These are phyloP conservation scores for Gambelia wislizenii DNA, from an alignment of 2,797 vertebrate species.

Conservation along the genomic window DNA sequence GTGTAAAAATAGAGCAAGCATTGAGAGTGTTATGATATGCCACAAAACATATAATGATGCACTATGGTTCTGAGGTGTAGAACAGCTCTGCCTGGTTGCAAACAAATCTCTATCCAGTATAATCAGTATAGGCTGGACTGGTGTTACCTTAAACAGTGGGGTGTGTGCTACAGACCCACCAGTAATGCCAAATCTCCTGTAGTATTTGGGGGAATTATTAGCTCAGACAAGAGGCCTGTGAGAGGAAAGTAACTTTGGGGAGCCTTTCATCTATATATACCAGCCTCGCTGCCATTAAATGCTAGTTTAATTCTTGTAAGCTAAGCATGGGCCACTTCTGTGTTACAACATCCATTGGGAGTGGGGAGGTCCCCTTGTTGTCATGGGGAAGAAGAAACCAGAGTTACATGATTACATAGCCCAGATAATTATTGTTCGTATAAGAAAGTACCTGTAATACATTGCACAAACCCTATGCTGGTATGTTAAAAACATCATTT, in stretches of 20 bases:
- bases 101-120: not conserved
- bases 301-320: not conserved
- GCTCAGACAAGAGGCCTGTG: too few relatives aligned
- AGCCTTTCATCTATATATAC: too few relatives aligned
- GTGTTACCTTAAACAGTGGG: too few relatives aligned
- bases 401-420: conserved; percentile 24
- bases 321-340: not conserved
- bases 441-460: conserved; percentile 56
- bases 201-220: too few relatives aligned
- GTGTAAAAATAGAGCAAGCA: not conserved
- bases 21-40: not conserved
- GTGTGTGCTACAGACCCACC: too few relatives aligned
- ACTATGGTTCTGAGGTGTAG: not conserved
- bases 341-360: not conserved
- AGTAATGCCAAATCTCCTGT: too few relatives aligned
- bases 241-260: too few relatives aligned
- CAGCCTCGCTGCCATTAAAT: not conserved
- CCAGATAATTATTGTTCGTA: conserved; percentile 58
- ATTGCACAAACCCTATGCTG: conserved; percentile 41
- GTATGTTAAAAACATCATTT: conserved; percentile 36
- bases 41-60: not conserved
- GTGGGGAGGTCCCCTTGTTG: not conserved
- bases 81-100: not conserved
- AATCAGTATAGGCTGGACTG: not conserved
- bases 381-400: not conserved